Base-by-base conservation (phyloP, 2,797 vertebrate species). In the Botia almorhae region DNA sequence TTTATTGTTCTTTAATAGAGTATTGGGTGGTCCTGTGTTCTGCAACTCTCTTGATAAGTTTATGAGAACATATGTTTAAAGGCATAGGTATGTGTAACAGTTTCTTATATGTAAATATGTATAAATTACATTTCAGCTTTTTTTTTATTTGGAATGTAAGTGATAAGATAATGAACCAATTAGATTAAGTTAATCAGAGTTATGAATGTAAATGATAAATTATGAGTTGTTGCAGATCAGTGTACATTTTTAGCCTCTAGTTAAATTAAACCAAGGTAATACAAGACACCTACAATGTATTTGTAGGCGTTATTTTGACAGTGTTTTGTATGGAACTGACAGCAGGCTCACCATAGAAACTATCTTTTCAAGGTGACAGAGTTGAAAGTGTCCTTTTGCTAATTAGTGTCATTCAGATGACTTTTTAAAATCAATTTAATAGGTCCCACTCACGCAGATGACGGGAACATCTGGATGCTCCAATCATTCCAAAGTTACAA, bases 401-500 rank as follows among this genome's bases (percentile, higher is more conserved):
- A 83, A 83, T 83, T 80, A 83, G 19, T 56, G 76, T 61, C 7
- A 2, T 67, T 36, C 48, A 75, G 71, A 74, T 50, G n/a, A n/a
- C n/a, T n/a, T n/a, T n/a, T n/a, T n/a, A n/a, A n/a, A n/a, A n/a
- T n/a, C n/a, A n/a, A n/a, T n/a, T n/a, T n/a, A n/a, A n/a, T n/a
- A n/a, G n/a, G 46, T 74, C 58, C 60, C 26, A 4, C 13, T 74
- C 50, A 51, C 68, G 48, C 81, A 80, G 56, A 80, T 69, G 70
- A 82, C 61, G 61, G 51, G 10, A 56, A 79, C 82, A 80, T 83
- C 76, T 80, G 81, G 71, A 70, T 69, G 36, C 19, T 79, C 19
- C 60, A 61, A 26, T 39, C 63, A 50, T 50, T 74, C 69, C 63
- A 61, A 2, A 17, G 36, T 48, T 75, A n/a, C 69, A 80, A 33